Base-by-base conservation (phyloP, 1,140 invertebrate species). In the Lucilia cuprina region DNA sequence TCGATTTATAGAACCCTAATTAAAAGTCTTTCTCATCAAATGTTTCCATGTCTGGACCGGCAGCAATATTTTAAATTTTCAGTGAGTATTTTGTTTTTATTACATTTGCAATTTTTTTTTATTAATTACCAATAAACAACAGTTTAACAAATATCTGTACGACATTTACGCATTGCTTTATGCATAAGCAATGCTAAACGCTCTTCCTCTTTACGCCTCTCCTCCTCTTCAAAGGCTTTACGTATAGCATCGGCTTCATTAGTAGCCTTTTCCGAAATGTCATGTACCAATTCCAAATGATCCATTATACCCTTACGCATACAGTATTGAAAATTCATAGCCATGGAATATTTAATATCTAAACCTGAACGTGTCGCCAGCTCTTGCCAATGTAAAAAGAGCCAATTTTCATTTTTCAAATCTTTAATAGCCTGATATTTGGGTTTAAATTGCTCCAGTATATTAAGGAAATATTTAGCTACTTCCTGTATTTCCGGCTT, bases 341-440 rank as follows among this genome's bases (percentile, higher is more conserved):
- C 70, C 0, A 85, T 7, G 0, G 88, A 82, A 82, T 87, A 90
- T 75, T 91, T 91, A 21, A 91, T 87, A 0, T 91, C 89, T 2
- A 83, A 75, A 8, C 88, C 89, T 13, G 87, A 74, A 10, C 82
- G 80, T 19, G 65, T 34, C n/a, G 84, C 75, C 0, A 91, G 84
- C 78, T 91, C 89, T 75, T 85, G 82, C 89, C 89, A 91, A 83
- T 91, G 89, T n/a, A 89, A 9, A 17, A 84, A 86, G 49, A 90
- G 86, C 89, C 89, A 91, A 84, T 91, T 88, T 21, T 91, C 89
- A 84, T 91, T 90, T 5, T 89, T 87, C n/a, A 91, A 65, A 83
- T 88, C 88, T 65, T 80, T 80, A 1, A 91, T 86, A 30, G 88
- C 88, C 10, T 90, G 83, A 65, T 85, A 89, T 5, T 89, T 83